phyloP scores from a whole-genome alignment of 2,888 invertebrate genomes.

The Stramonita haemastoma region DNA sequence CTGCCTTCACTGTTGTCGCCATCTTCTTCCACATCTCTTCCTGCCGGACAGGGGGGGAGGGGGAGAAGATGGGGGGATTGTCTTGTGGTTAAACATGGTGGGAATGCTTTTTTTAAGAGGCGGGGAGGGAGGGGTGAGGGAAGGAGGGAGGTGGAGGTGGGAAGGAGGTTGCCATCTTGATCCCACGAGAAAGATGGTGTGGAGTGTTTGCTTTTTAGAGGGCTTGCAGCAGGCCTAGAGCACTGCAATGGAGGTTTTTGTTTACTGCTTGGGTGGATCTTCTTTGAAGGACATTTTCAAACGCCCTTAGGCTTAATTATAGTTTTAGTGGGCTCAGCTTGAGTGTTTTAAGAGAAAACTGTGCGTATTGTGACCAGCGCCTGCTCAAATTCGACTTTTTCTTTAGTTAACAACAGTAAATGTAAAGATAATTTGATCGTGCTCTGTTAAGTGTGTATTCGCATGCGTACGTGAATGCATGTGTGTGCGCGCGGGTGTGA shows the following conservation, averaged over 20 bases:
- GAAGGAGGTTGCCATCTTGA: not conserved
- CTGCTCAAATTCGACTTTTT: too few relatives aligned
- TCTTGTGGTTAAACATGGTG: constrained; percentile 7
- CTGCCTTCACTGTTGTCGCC: not conserved
- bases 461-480: not conserved
- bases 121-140: not conserved
- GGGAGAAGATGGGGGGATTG: constrained; percentile 17
- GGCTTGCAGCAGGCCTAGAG: too few relatives aligned
- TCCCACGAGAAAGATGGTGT: not conserved
- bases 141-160: not conserved
- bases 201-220: not conserved
- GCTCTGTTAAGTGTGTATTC: not conserved
- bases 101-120: not conserved
- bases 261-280: too few relatives aligned
- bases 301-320: too few relatives aligned
- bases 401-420: too few relatives aligned
- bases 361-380: too few relatives aligned
- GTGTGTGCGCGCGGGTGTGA: not conserved
- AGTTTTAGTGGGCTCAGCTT: too few relatives aligned
- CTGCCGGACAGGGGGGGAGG: not conserved
- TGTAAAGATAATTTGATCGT: not conserved
- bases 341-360: too few relatives aligned
- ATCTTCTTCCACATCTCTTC: not conserved
- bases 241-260: too few relatives aligned
- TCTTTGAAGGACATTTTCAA: too few relatives aligned